Conservation (phyloP, 2,113 vertebrate genomes). For the human (Homo sapiens) region GRCh38 chr6:97685501-97686000, state of each 20-base stretch:
- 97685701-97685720: background rate
- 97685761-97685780: background rate
- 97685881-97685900: background rate
- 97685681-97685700: background rate
- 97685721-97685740: background rate
- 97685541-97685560: background rate
- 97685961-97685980: background rate
- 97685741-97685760: background rate
- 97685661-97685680: conserved; percentile 4
- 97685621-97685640: background rate
- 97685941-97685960: background rate
- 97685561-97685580: background rate
- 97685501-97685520: background rate
- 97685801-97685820: background rate
- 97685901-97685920: background rate
- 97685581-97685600: conserved; percentile 2
- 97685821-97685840: background rate
- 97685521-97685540: background rate
- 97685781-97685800: background rate
- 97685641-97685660: background rate
- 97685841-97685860: background rate
- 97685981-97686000: rapidly evolving
- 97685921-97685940: background rate
- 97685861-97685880: conserved; percentile 6
- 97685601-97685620: background rate